A percentile compares a stretch with the other conserved stretches of the same genome.
Conservation (phyloP, 1,140 invertebrate species). For the Vanessa tameamea region DNA sequence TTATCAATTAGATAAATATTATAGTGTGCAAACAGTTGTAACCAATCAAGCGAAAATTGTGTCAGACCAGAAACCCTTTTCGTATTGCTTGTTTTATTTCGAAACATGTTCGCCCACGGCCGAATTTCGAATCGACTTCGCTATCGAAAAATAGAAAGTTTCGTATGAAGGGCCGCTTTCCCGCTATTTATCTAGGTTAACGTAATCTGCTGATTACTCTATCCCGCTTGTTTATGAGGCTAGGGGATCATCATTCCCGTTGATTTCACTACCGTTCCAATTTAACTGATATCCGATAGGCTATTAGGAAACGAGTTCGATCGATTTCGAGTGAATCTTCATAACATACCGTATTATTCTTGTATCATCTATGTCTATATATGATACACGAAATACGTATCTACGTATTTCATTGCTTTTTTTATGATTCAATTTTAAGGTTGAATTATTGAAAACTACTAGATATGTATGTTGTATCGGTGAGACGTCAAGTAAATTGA, state of each 20-base stretch:
- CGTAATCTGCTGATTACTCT: slow-evolving; percentile 50
- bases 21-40: slow-evolving; percentile 21
- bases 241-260: slow-evolving; percentile 35
- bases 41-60: slow-evolving; percentile 28
- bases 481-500: too few relatives aligned
- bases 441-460: too few relatives aligned
- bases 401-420: background rate
- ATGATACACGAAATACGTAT: background rate
- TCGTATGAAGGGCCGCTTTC: slow-evolving; percentile 71
- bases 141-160: slow-evolving; percentile 78
- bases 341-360: too few relatives aligned
- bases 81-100: slow-evolving; percentile 43
- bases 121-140: slow-evolving; percentile 62
- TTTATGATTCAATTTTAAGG: too few relatives aligned
- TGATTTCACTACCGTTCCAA: slow-evolving; percentile 31
- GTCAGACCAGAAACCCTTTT: slow-evolving; percentile 31
- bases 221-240: slow-evolving; percentile 39
- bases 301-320: slow-evolving; percentile 27
- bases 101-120: slow-evolving; percentile 71
- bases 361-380: background rate
- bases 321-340: slow-evolving; percentile 20
- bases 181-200: slow-evolving; percentile 67
- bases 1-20: background rate
- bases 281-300: slow-evolving; percentile 31
- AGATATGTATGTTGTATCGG: too few relatives aligned